Evolutionary conservation across 2,888 invertebrate genomes (phyloP).

Genomic region (Drosophila nigritarsus): DNA sequence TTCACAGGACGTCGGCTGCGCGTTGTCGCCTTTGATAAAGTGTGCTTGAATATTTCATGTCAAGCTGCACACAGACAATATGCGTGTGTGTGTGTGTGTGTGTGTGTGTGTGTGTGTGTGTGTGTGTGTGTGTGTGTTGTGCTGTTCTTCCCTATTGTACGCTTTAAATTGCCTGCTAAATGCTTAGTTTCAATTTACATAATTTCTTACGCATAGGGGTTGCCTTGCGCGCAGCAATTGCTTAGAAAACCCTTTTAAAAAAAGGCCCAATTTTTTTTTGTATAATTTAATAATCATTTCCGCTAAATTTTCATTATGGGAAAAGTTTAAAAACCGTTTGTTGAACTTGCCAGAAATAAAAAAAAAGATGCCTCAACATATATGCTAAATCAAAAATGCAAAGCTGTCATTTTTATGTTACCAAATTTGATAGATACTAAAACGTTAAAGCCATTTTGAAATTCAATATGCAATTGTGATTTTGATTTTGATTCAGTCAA

Average conservation of each 20-base stretch:
- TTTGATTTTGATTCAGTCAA: not conserved
- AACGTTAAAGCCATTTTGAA: not conserved
- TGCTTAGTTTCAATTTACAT: conserved; percentile 72
- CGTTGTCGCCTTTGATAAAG: conserved; percentile 75
- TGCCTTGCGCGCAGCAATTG: conserved; percentile 48
- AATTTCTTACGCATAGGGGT: conserved; percentile 53
- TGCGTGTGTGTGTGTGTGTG: conserved; percentile 1
- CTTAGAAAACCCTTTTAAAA: conserved; percentile 4
- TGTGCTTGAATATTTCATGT: conserved; percentile 63
- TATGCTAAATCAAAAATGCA: not conserved
- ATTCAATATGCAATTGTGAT: not conserved
- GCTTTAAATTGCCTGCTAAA: conserved; percentile 56
- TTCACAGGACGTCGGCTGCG: conserved; percentile 47
- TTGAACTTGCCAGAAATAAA: not conserved
- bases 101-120: conserved; percentile 4
- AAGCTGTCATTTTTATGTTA: not conserved
- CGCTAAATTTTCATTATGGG: not conserved
- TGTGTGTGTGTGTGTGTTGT: conserved; percentile 14
- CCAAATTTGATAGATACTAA: not conserved
- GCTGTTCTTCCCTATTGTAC: conserved; percentile 44
- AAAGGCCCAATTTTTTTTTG: conserved; percentile 23
- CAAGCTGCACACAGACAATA: conserved; percentile 43
- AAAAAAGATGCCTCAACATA: not conserved
- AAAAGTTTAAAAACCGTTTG: conserved; percentile 3
- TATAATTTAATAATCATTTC: conserved; percentile 50